Conservation (phyloP, 2,888 invertebrate genomes). For the Bedellia somnulentella region DNA sequence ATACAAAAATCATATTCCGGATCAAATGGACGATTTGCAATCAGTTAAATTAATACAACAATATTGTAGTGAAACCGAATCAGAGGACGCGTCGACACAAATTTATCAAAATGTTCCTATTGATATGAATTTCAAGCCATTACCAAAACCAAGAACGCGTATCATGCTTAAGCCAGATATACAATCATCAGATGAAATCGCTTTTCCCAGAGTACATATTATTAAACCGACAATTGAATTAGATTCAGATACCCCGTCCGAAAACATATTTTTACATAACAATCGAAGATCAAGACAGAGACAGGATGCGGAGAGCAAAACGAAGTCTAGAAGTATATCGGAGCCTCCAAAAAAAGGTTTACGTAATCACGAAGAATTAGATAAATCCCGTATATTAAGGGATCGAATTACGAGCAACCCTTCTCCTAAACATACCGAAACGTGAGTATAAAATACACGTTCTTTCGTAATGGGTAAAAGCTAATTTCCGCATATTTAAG, state of each 20-base stretch:
- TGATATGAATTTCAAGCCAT: conserved; percentile 27
- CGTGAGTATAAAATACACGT: too few species aligned
- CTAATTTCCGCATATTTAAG: too few species aligned
- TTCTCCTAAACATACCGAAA: too few species aligned
- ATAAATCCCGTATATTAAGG: too few species aligned
- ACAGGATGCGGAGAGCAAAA: conserved; percentile 16
- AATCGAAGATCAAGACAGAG: conserved; percentile 22
- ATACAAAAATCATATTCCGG: not conserved
- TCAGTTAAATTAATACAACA: conserved; percentile 42
- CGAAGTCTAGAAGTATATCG: conserved; percentile 29
- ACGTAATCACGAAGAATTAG: too few species aligned
- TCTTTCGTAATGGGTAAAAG: too few species aligned
- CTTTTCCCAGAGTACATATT: conserved; percentile 18
- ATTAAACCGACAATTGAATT: conserved; percentile 34
- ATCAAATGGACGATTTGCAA: conserved; percentile 24
- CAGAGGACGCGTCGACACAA: conserved; percentile 35
- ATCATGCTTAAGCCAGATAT: too few species aligned
- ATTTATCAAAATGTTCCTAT: conserved; percentile 42
- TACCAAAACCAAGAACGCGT: conserved; percentile 31
- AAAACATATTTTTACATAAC: conserved; percentile 8
- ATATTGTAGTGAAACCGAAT: conserved; percentile 46
- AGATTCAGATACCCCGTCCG: conserved; percentile 14
- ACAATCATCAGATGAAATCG: conserved; percentile 16
- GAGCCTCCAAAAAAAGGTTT: conserved; percentile 26
- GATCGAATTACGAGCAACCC: too few species aligned